A percentile compares a stretch with the other conserved stretches of the same genome.
phyloP scores from a whole-genome alignment of 2,113 vertebrate genomes.

The Oreochromis niloticus region DNA sequence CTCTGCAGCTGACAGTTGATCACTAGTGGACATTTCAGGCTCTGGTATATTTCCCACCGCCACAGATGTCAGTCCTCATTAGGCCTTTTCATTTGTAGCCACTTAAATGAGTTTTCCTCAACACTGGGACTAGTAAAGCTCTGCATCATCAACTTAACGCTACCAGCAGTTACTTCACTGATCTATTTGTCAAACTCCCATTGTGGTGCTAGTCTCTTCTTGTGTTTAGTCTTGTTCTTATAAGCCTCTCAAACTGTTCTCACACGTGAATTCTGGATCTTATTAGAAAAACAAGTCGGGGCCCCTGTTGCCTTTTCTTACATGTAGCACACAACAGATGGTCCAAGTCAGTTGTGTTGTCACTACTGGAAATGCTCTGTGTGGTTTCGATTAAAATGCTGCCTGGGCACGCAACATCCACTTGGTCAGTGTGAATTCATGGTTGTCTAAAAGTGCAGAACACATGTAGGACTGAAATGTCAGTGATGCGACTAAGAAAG shows the following conservation, averaged over 20 bases:
- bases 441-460: background rate
- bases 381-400: background rate
- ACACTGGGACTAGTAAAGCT: background rate
- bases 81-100: background rate
- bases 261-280: background rate
- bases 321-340: fast-evolving
- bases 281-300: background rate
- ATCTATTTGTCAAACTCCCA: background rate
- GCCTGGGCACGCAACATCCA: background rate
- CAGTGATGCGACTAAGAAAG: background rate
- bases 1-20: background rate
- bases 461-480: background rate
- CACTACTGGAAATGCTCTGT: background rate
- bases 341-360: background rate
- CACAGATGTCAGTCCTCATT: background rate
- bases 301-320: background rate
- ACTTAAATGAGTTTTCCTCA: background rate
- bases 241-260: background rate
- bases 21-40: background rate
- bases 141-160: background rate
- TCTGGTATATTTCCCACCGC: background rate
- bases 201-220: background rate
- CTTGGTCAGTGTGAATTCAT: background rate
- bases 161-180: background rate
- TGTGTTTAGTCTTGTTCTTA: background rate